phyloP scores from a whole-genome alignment of 2,888 invertebrate genomes.

The Mystacides longicornis region DNA sequence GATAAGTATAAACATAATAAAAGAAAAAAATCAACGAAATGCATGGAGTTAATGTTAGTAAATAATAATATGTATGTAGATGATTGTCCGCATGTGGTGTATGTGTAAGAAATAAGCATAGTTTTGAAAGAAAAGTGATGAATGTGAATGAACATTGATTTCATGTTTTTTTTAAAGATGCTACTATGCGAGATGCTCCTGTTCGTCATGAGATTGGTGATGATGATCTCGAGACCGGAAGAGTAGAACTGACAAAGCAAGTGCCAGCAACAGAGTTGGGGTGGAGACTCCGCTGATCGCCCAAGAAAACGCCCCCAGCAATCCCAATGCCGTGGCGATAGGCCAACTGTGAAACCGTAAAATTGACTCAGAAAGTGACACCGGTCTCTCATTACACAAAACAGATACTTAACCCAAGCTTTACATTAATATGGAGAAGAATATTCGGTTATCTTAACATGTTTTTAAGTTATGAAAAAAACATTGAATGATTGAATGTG shows the following conservation, averaged over 20 bases:
- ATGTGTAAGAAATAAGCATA: too few relatives aligned
- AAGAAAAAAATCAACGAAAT: too few relatives aligned
- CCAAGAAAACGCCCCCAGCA: conserved; percentile 19
- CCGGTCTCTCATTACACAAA: not conserved
- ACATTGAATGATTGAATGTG: too few relatives aligned
- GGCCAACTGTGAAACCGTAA: conserved; percentile 17
- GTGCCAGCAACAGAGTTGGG: conserved; percentile 34
- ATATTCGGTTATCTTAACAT: too few relatives aligned
- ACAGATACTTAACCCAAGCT: too few relatives aligned
- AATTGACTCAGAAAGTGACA: not conserved
- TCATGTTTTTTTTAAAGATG: not conserved
- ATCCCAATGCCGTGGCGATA: conserved; percentile 17
- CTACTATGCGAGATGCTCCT: conserved; percentile 1
- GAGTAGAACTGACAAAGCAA: conserved; percentile 19
- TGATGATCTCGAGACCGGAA: conserved; percentile 26
- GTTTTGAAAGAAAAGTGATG: too few relatives aligned
- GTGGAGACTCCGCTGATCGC: conserved; percentile 21
- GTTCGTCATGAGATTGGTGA: not conserved
- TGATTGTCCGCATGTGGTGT: too few relatives aligned
- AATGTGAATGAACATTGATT: not conserved
- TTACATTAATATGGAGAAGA: too few relatives aligned
- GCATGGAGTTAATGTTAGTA: too few relatives aligned
- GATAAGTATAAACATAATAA: too few relatives aligned
- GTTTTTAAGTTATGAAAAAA: too few relatives aligned
- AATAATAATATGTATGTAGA: too few relatives aligned